phyloP scores from a whole-genome alignment of 2,888 invertebrate genomes.

The Pherbina coryleti region DNA sequence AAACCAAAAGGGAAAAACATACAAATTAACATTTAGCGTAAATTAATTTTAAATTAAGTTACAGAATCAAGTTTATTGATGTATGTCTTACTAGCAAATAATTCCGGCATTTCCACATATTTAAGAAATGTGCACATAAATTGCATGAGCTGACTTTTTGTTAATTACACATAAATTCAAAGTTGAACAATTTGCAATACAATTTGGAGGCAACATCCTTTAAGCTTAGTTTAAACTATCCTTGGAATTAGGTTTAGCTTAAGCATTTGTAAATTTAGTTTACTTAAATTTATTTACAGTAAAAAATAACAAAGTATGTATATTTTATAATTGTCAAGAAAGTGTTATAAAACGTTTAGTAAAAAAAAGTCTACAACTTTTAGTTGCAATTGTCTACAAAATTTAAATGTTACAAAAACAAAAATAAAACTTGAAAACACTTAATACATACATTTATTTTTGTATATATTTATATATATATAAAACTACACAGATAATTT shows the following conservation, averaged over 20 bases:
- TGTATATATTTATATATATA: conserved; percentile 2
- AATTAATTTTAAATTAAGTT: background rate
- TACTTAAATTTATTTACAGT: conserved; percentile 33
- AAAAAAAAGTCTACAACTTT: conserved; percentile 31
- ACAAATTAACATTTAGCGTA: background rate
- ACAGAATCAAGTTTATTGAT: background rate
- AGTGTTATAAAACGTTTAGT: conserved; percentile 13
- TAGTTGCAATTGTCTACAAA: conserved; percentile 37
- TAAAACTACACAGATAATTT: conserved; percentile 7
- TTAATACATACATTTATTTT: too few relatives aligned
- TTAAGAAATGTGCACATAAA: too few relatives aligned
- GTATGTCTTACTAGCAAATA: background rate
- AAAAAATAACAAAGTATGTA: background rate
- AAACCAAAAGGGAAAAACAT: background rate
- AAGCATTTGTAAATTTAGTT: conserved; percentile 24
- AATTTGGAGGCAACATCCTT: too few relatives aligned
- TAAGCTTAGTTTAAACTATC: too few relatives aligned
- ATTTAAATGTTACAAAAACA: conserved; percentile 1
- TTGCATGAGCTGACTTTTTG: too few relatives aligned
- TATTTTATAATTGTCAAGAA: conserved; percentile 14
- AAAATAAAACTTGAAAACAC: too few relatives aligned
- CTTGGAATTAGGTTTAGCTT: too few relatives aligned
- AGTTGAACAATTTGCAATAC: too few relatives aligned
- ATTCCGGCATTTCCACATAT: too few relatives aligned
- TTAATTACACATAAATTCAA: too few relatives aligned